Percentiles rank a stretch among this genome's conserved stretches.
Evolutionary conservation across 37 sponge, comb jelly and placozoan species (phyloP).

Genomic region (Halisarca cf. caerulea): DNA sequence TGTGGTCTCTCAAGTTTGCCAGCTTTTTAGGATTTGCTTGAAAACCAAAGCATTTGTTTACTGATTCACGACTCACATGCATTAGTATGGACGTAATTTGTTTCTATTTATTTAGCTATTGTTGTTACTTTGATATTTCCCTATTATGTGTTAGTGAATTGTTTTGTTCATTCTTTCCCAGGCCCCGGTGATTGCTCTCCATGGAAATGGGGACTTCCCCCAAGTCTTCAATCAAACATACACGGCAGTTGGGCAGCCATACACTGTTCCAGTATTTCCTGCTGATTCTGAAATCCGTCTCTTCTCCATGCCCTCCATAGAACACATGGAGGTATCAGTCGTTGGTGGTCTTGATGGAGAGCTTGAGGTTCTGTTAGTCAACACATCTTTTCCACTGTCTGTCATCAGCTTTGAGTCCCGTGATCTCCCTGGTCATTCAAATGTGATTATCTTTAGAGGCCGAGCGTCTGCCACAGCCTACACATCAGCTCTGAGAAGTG

Average conservation of each 20-base stretch:
- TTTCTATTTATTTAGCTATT: no score
- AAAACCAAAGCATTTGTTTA: no score
- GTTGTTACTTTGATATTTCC: no score
- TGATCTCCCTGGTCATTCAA: background rate
- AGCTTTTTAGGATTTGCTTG: no score
- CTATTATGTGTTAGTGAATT: background rate
- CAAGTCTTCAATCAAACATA: constrained; percentile 34
- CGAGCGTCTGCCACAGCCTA: constrained; percentile 48
- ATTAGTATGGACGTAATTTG: no score
- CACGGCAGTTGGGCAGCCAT: constrained; percentile 34
- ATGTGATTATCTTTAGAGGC: constrained; percentile 41
- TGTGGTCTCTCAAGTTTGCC: no score
- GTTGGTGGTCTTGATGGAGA: constrained; percentile 38
- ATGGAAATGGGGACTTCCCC: constrained; percentile 30
- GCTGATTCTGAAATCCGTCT: constrained; percentile 13
- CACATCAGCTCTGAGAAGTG: constrained; percentile 37
- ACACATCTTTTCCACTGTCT: constrained; percentile 29
- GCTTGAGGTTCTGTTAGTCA: constrained; percentile 29
- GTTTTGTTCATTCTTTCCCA: background rate
- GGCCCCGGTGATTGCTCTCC: constrained; percentile 38
- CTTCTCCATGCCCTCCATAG: constrained; percentile 29
- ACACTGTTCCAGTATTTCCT: constrained; percentile 42
- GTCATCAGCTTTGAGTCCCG: background rate
- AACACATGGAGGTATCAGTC: constrained; percentile 53
- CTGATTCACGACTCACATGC: no score